Percentiles rank a stretch among this genome's conserved stretches.
Evolutionary conservation across 2,797 vertebrate species (phyloP).

Genomic region (Smutsia temminckii): DNA sequence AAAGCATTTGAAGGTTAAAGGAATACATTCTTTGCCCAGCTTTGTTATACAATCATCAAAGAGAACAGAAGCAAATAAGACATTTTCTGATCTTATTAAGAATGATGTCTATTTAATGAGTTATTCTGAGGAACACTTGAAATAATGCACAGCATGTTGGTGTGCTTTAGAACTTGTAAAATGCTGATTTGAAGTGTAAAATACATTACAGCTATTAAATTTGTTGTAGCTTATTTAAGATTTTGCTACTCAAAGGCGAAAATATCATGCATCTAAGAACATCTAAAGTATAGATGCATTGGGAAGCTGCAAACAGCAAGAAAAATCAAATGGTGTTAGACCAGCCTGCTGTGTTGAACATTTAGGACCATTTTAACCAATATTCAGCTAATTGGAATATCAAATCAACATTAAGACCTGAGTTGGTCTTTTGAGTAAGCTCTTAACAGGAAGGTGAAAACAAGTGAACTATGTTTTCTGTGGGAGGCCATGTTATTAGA

Average conservation of each 20-base stretch:
- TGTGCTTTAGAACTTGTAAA: background rate
- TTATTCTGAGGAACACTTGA: conserved; percentile 5
- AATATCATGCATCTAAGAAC: background rate
- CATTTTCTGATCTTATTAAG: conserved; percentile 17
- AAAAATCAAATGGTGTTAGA: conserved; percentile 12
- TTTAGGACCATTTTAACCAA: background rate
- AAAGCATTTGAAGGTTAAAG: background rate
- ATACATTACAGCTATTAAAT: background rate
- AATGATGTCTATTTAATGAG: background rate
- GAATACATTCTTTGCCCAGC: background rate
- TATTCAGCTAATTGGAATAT: background rate
- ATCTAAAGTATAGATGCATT: background rate
- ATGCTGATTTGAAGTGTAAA: background rate
- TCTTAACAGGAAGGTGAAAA: conserved; percentile 53
- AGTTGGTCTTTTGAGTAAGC: conserved; percentile 54
- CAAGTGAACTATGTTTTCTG: conserved; percentile 57
- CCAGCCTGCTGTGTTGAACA: background rate
- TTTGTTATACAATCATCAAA: background rate
- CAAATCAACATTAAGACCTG: background rate
- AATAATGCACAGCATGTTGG: background rate
- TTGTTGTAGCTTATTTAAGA: background rate
- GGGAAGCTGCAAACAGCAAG: background rate
- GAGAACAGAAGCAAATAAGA: background rate
- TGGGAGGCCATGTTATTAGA: conserved; percentile 62
- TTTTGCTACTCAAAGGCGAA: background rate